Evolutionary conservation across 2,113 vertebrate genomes (phyloP), one percentile per base, ranked within the genome.

Genomic region (Orientallactaga bullata): DNA sequence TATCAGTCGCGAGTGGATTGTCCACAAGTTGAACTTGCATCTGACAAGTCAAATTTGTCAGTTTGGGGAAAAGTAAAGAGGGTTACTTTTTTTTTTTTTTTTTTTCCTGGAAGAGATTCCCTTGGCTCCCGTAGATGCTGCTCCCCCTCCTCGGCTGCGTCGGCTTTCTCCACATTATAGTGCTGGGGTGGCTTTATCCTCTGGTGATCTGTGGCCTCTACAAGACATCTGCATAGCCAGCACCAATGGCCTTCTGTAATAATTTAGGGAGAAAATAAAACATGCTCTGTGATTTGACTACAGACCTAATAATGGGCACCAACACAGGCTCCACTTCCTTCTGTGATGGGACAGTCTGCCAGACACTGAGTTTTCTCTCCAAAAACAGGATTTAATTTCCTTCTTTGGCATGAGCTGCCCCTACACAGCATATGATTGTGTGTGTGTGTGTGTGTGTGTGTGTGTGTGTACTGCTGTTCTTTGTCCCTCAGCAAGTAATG

Each of bases 21-120:
- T 97, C 93, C 97, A 96, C 88, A 85, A 97, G 94, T 95, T 96
- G 95, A 97, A 96, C 96, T 93, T 97, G 94, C 71, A 85, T 94
- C 96, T 97, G 96, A 96, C 95, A 96, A 95, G 95, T 96, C 92
- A 95, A 65, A 97, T 98, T 96, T 96, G 96, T 97, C 96, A 96
- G 88, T 88, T 94, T 93, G 76, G 60, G 35, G 66, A 69, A 89
- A 81, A 95, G 92, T 85, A 71, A 78, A 76, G 82, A 73, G 55
- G 24, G 87, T 89, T 51, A 37, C 55, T 8, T 73, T 51, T 68
- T 5, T 51, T 35, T 63, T 8, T 73, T 51, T 68, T 5, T n/a
- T 60, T 42, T 72, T 32, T 28, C 61, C 69, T 92, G 42, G 63
- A 91, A 69, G 61, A 88, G 85, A 88, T 66, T 94, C 93, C 73